A percentile compares a stretch with the other conserved stretches of the same genome.
Conservation (phyloP, 2,113 vertebrate species). For the Benitochromis conjunctus region DNA sequence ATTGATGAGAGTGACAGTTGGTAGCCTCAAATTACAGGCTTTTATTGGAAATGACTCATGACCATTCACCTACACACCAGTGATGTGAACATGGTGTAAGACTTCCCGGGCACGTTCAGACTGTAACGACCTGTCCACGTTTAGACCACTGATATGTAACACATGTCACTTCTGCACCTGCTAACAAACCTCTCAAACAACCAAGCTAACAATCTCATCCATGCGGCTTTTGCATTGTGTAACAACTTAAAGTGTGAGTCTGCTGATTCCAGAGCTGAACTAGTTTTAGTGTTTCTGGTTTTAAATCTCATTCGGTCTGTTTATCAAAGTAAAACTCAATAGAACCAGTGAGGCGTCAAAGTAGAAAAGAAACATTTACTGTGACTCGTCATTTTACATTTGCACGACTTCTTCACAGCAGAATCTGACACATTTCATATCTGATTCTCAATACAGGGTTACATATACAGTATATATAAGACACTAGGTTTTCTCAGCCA, state of each 20-base stretch:
- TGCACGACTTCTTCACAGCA: background rate
- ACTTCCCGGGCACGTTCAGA: background rate
- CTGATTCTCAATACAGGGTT: background rate
- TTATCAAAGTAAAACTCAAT: constrained; percentile 14
- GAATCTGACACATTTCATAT: background rate
- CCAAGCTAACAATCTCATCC: background rate
- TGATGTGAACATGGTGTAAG: background rate
- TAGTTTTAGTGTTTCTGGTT: background rate
- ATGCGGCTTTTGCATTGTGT: background rate
- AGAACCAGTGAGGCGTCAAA: constrained; percentile 31
- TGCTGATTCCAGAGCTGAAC: background rate
- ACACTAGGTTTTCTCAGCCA: background rate
- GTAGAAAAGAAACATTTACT: constrained; percentile 37
- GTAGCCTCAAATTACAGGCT: background rate
- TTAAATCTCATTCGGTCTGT: constrained; percentile 2
- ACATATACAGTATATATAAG: background rate
- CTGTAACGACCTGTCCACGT: background rate
- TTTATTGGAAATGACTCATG: background rate
- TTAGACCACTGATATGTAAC: background rate
- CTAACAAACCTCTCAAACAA: background rate
- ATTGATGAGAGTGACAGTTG: background rate
- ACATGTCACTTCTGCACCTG: background rate
- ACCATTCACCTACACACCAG: background rate
- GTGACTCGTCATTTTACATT: constrained; percentile 6
- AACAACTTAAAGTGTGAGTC: background rate